Conservation (phyloP, 1,140 invertebrate genomes). For the Neodiprion pinetum region DNA sequence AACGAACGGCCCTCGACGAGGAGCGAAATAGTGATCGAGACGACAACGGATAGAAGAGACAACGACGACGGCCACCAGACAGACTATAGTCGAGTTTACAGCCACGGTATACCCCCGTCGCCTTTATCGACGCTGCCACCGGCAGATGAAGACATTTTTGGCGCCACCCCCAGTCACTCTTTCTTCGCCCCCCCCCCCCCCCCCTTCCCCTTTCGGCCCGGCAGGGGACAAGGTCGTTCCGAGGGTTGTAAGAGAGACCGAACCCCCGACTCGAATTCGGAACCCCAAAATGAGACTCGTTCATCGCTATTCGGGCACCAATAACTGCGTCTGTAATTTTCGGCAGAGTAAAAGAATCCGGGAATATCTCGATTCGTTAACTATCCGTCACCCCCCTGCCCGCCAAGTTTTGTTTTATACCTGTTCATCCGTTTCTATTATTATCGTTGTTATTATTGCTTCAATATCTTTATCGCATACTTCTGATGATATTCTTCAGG, state of each 20-base stretch:
- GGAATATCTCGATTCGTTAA: too few species aligned
- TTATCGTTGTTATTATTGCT: too few species aligned
- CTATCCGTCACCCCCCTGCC: too few species aligned
- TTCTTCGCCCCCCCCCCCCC: constrained; percentile 32
- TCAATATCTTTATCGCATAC: too few species aligned
- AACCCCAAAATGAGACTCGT: too few species aligned
- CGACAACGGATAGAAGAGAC: background rate
- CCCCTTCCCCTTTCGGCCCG: constrained; percentile 29
- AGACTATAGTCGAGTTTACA: constrained; percentile 41
- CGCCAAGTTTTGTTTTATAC: too few species aligned
- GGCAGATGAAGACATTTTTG: constrained; percentile 51
- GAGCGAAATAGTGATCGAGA: background rate
- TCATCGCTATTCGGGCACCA: too few species aligned
- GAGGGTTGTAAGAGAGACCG: background rate
- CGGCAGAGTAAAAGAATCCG: too few species aligned
- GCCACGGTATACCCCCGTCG: constrained; percentile 44
- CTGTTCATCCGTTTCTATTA: too few species aligned
- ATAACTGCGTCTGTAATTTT: too few species aligned
- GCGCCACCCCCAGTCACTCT: constrained; percentile 45
- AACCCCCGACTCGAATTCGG: too few species aligned
- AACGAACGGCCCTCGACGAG: background rate
- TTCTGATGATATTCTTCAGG: too few species aligned
- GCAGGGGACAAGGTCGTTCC: background rate
- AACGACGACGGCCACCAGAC: background rate
- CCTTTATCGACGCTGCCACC: constrained; percentile 44